Evolutionary conservation across 1,140 invertebrate species (phyloP).

Genomic region (Tetragnatha versicolor): DNA sequence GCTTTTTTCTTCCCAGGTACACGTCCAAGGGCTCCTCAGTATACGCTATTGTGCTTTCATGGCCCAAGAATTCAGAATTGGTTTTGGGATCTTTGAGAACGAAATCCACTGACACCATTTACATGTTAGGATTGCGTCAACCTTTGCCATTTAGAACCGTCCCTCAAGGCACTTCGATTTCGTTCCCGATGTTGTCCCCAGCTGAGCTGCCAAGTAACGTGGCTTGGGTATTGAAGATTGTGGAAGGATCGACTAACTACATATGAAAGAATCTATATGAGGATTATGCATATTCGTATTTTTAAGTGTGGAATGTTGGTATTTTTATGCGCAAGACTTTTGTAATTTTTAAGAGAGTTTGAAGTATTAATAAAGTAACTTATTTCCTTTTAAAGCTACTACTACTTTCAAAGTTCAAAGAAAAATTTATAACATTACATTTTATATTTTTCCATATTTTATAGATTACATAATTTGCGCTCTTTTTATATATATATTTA

Average conservation of each 20-base stretch:
- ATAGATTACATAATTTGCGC: too few species aligned
- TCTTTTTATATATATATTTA: too few species aligned
- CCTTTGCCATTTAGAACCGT: background rate
- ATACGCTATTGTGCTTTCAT: conserved; percentile 73
- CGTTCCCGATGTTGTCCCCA: conserved; percentile 39
- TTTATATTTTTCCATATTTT: too few species aligned
- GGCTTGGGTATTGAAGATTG: conserved; percentile 54
- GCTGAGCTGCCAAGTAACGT: background rate
- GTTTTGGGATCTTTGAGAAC: background rate
- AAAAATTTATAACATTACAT: too few species aligned
- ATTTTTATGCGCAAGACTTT: too few species aligned
- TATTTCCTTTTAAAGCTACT: too few species aligned
- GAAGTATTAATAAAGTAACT: too few species aligned
- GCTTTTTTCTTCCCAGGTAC: conserved; percentile 67
- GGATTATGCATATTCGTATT: too few species aligned
- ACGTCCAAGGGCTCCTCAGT: conserved; percentile 69
- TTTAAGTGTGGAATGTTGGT: too few species aligned
- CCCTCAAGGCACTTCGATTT: background rate
- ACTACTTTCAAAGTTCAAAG: too few species aligned
- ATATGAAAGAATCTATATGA: too few species aligned
- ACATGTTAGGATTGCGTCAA: conserved; percentile 9
- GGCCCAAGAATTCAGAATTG: conserved; percentile 71
- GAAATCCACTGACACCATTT: background rate
- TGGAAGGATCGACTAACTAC: background rate
- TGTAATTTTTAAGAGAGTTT: too few species aligned